phyloP scores from a whole-genome alignment of 1,140 invertebrate species.

The Lasioglossum baleicum region DNA sequence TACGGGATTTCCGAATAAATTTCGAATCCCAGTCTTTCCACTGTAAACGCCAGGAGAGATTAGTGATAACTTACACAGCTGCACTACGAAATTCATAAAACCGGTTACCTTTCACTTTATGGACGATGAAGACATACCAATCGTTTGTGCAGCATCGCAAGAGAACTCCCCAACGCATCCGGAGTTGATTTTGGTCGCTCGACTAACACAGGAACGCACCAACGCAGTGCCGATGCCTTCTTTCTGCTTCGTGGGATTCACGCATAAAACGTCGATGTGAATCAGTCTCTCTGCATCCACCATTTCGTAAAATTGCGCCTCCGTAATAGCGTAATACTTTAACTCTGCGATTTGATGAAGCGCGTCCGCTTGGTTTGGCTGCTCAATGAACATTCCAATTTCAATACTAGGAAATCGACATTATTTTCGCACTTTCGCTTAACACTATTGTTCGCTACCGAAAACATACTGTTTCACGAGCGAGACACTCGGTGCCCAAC shows the following conservation, averaged over 20 bases:
- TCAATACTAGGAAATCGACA: no score
- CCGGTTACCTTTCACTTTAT: neutral
- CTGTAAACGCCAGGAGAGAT: conserved; percentile 17
- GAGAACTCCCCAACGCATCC: conserved; percentile 53
- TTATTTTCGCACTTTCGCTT: no score
- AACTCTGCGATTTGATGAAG: conserved; percentile 17
- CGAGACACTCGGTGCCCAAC: no score
- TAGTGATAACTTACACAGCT: no score
- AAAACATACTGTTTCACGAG: no score
- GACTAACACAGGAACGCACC: conserved; percentile 43
- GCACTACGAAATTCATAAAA: neutral
- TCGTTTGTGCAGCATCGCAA: conserved; percentile 34
- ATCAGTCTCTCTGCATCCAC: conserved; percentile 29
- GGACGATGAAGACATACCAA: conserved; percentile 28
- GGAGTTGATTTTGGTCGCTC: neutral
- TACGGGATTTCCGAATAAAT: conserved; percentile 37
- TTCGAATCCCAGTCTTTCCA: conserved; percentile 46
- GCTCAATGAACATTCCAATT: neutral
- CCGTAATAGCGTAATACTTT: neutral
- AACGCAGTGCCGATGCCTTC: conserved; percentile 54
- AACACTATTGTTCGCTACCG: no score
- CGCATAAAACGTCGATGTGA: conserved; percentile 49
- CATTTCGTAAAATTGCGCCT: neutral
- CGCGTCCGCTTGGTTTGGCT: conserved; percentile 16
- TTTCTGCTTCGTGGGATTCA: conserved; percentile 20